Percentiles rank a stretch among this genome's conserved stretches.
These are phyloP conservation scores for Drosophila triauraria DNA, from an alignment of 1,140 invertebrate genomes.

Conservation along the genomic window DNA sequence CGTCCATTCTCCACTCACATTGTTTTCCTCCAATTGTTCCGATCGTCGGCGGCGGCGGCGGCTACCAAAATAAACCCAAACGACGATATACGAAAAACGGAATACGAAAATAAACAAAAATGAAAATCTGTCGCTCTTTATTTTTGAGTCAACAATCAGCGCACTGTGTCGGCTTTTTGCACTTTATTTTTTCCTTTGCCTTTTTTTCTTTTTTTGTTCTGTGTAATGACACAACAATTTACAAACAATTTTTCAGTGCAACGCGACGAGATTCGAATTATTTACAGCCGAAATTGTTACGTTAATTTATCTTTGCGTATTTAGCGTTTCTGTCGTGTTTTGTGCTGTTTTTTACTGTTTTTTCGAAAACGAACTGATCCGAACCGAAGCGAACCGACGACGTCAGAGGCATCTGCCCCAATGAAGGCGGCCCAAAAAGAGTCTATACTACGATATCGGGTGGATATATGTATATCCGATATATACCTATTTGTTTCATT, in stretches of 20 bases:
- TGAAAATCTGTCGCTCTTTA: slow-evolving; percentile 35
- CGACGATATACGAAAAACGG: slow-evolving; percentile 3
- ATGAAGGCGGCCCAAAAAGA: slow-evolving; percentile 23
- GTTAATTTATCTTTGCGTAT: slow-evolving; percentile 29
- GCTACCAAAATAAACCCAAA: slow-evolving; percentile 19
- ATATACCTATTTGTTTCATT: slow-evolving; percentile 12
- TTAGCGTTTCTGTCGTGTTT: slow-evolving; percentile 10
- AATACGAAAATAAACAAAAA: slow-evolving; percentile 25
- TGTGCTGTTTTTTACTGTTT: background rate
- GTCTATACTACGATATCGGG: background rate
- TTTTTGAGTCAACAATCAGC: slow-evolving; percentile 42
- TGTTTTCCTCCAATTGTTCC: slow-evolving; percentile 9
- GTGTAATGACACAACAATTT: slow-evolving; percentile 49
- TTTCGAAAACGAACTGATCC: slow-evolving; percentile 7
- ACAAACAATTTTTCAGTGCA: slow-evolving; percentile 32
- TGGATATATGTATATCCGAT: slow-evolving; percentile 24
- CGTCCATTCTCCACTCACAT: slow-evolving; percentile 9
- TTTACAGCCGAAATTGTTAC: slow-evolving; percentile 27
- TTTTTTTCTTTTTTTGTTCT: slow-evolving; percentile 6
- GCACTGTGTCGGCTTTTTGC: slow-evolving; percentile 38
- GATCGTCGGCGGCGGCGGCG: slow-evolving; percentile 11
- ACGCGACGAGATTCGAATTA: slow-evolving; percentile 32
- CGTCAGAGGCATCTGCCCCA: slow-evolving; percentile 62
- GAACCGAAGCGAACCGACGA: slow-evolving; percentile 39
- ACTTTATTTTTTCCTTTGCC: background rate